These are phyloP conservation scores for Sula dactylatra DNA, from an alignment of 2,113 vertebrate species.

Conservation along the genomic window DNA sequence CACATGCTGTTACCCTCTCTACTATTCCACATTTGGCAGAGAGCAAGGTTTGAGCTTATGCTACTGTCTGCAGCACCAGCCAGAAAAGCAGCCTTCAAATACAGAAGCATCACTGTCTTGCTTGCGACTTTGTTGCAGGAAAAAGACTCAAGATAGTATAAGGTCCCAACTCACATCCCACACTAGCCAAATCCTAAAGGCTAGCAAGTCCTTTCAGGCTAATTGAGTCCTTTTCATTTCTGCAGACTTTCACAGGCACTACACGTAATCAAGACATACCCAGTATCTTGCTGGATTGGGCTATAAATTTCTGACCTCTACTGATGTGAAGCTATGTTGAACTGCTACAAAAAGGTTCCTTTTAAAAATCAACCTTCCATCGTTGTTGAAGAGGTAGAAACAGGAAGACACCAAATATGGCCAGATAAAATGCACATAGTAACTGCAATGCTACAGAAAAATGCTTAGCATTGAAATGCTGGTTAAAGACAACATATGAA, in stretches of 20 bases:
- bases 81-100: slow-evolving; percentile 35
- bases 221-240: neutral
- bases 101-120: neutral
- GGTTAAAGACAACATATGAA: neutral
- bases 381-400: neutral
- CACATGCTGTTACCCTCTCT: slow-evolving; percentile 80
- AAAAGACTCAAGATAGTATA: neutral
- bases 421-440: neutral
- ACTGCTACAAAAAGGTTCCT: neutral
- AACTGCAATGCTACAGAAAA: neutral
- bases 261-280: neutral
- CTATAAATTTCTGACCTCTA: neutral
- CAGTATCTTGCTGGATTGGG: neutral
- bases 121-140: neutral
- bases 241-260: neutral
- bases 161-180: neutral
- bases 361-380: neutral
- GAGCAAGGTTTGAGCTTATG: slow-evolving; percentile 55
- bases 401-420: neutral
- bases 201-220: neutral
- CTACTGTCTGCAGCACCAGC: slow-evolving; percentile 72
- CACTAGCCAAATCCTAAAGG: neutral
- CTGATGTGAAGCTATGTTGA: neutral
- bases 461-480: neutral
- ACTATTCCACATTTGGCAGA: slow-evolving; percentile 77